Conservation (phyloP, 2,888 invertebrate genomes). For the Eupsilia transversa region DNA sequence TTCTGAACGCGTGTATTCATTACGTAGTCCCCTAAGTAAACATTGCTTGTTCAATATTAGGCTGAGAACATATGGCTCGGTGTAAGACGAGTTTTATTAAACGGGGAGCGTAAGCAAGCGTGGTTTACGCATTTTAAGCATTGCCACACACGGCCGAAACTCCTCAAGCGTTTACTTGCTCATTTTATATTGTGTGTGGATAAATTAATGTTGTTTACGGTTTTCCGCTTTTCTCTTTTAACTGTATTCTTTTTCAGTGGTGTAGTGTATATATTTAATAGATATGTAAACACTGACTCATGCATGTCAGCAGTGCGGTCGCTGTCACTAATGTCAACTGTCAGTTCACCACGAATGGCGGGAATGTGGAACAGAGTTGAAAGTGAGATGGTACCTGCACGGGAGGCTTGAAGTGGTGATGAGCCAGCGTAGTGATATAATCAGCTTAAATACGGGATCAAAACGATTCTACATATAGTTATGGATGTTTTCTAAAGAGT, state of each 20-base stretch:
- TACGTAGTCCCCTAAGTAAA: slow-evolving; percentile 80
- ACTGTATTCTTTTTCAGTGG: too few relatives aligned
- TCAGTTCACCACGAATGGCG: too few relatives aligned
- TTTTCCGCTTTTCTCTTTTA: slow-evolving; percentile 38
- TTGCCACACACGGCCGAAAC: slow-evolving; percentile 57
- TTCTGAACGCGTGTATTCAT: slow-evolving; percentile 71
- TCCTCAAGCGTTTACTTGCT: slow-evolving; percentile 50
- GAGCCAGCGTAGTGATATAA: too few relatives aligned
- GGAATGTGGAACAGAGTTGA: too few relatives aligned
- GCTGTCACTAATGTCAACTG: too few relatives aligned
- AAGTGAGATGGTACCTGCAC: too few relatives aligned
- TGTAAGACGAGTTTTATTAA: slow-evolving; percentile 80
- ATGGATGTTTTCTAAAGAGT: neutral
- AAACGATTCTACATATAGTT: too few relatives aligned
- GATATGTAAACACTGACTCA: too few relatives aligned
- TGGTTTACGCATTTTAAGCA: slow-evolving; percentile 69
- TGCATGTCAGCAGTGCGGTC: too few relatives aligned
- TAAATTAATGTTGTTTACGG: slow-evolving; percentile 63
- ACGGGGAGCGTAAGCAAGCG: slow-evolving; percentile 69
- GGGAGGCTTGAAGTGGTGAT: too few relatives aligned
- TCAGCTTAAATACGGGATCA: too few relatives aligned
- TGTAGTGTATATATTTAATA: too few relatives aligned
- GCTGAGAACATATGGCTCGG: slow-evolving; percentile 76
- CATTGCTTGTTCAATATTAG: slow-evolving; percentile 78
- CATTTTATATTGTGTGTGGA: slow-evolving; percentile 60